Evolutionary conservation across 37 sponge, comb jelly and placozoan genomes (phyloP), one percentile per base, ranked within the genome.

Genomic region (Haliclona indistincta): DNA sequence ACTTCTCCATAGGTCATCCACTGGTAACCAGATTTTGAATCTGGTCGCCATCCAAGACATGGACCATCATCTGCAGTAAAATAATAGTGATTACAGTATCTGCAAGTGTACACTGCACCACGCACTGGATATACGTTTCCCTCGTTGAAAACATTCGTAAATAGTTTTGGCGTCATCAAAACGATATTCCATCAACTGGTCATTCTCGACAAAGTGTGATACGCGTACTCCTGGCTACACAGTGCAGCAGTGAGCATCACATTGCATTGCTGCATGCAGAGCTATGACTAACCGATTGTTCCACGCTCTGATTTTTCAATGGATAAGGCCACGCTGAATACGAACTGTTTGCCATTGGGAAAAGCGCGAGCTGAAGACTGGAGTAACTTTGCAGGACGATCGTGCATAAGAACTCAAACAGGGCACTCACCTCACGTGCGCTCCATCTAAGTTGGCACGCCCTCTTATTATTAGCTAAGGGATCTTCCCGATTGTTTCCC

Each of bases 121-220:
- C 83, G 67, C 25, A 82, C 93, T 64, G 2, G 93, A 84, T 30
- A 81, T 68, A 26, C 82, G 84, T 38, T 71, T 67, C 34, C 97
- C 97, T 15, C 91, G 41, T 70, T 79, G 78, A 70, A 96, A 93
- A 13, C 78, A 75, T 20, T 92, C 83, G 54, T 93, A 93, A 29
- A 96, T 70, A 22, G 94, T 96, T 55, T 58, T 78, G 35, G 81
- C 81, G 36, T 92, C 91, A 7, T 89, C 88, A 74, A 53, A 87
- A 4, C 38, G 25, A 38, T 55, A 62, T 0, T 49, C 65, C 4
- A 84, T 43, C 60, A 90, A 67, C 45, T 87, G 61, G 51, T 73
- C 74, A 20, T 77, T 45, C 51, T 75, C 70, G 11, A 39, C 26
- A 42, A 84, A 81, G 38, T 70, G 77, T 13, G 91, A 90, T 32